These are phyloP conservation scores for Mola mola DNA, from an alignment of 2,113 vertebrate species.

Conservation along the genomic window DNA sequence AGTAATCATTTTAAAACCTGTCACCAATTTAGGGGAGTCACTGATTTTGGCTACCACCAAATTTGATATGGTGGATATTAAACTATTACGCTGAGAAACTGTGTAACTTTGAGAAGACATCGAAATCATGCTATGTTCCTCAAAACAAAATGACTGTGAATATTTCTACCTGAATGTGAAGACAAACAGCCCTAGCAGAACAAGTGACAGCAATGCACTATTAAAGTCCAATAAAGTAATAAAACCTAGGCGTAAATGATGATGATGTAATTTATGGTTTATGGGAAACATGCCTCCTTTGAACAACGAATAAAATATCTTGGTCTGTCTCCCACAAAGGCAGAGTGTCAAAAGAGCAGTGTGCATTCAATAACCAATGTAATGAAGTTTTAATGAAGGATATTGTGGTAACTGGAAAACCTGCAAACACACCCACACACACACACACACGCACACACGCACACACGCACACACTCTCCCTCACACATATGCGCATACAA, in stretches of 20 bases:
- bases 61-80: neutral
- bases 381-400: conserved; percentile 44
- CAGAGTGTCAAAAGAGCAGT: conserved; percentile 41
- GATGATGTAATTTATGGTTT: conserved; percentile 41
- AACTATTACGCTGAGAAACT: no score
- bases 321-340: conserved; percentile 37
- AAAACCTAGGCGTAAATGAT: conserved; percentile 39
- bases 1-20: no score
- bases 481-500: conserved; percentile 30
- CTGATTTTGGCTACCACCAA: conserved; percentile 4
- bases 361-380: conserved; percentile 58
- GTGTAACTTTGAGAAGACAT: neutral
- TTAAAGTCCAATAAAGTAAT: conserved; percentile 38
- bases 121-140: neutral
- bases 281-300: conserved; percentile 20
- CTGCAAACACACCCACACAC: conserved; percentile 36
- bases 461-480: neutral
- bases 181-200: conserved; percentile 4
- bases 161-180: no score
- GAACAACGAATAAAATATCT: conserved; percentile 25
- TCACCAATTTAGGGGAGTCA: neutral
- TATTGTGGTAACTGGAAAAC: conserved; percentile 59
- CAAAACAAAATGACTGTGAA: neutral
- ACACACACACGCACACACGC: conserved; percentile 1
- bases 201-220: conserved; percentile 20